Evolutionary conservation across 2,888 invertebrate genomes (phyloP).

Genomic region (Lycia hirtaria): DNA sequence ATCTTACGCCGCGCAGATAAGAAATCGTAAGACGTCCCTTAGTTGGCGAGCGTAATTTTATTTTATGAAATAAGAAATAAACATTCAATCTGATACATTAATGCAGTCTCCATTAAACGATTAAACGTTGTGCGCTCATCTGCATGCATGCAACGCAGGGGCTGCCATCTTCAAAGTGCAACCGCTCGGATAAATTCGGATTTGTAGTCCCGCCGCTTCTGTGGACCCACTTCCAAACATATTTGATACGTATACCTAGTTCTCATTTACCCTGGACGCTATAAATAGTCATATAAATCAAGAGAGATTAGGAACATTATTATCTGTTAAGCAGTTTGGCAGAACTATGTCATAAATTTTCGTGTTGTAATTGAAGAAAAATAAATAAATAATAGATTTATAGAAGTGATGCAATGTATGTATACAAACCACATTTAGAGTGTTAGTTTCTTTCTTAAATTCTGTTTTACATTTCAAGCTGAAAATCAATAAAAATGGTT

Average conservation of each 20-base stretch:
- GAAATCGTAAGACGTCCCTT: conserved; percentile 42
- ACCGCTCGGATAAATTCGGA: conserved; percentile 73
- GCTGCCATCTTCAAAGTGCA: conserved; percentile 69
- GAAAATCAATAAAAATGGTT: no score
- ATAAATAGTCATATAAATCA: background rate
- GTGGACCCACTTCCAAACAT: conserved; percentile 51
- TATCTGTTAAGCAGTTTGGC: no score
- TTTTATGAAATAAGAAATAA: conserved; percentile 59
- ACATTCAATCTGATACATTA: conserved; percentile 74
- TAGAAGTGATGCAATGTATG: no score
- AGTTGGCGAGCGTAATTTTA: conserved; percentile 47
- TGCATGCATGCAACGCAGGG: conserved; percentile 72
- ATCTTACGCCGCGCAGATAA: conserved; percentile 42
- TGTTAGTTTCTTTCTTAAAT: no score
- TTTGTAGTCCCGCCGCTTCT: conserved; percentile 54
- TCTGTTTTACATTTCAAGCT: no score
- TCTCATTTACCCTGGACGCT: background rate
- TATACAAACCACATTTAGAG: no score
- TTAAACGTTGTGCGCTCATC: conserved; percentile 77
- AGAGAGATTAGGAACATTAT: background rate
- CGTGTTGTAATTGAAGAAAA: no score
- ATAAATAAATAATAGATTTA: no score
- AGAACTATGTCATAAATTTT: no score
- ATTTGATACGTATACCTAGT: conserved; percentile 41
- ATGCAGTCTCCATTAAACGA: conserved; percentile 78